These are phyloP conservation scores for Brachypalpus laphriformis DNA, from an alignment of 2,888 invertebrate species.

Conservation along the genomic window DNA sequence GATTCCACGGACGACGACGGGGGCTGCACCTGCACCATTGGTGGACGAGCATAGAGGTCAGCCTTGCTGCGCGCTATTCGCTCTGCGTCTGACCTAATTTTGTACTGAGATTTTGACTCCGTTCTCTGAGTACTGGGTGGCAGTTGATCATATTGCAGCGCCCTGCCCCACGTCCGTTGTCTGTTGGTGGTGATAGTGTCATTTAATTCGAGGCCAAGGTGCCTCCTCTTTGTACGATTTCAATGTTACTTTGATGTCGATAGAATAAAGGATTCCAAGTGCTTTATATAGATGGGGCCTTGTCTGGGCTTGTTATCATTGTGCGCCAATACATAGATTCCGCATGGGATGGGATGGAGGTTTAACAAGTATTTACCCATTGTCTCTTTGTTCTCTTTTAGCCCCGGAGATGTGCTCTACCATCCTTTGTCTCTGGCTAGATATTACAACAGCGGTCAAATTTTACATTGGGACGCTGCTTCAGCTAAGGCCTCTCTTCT, in stretches of 20 bases:
- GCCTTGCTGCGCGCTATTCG: slow-evolving; percentile 26
- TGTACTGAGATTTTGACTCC: slow-evolving; percentile 22
- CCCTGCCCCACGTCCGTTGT: neutral
- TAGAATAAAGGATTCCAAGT: slow-evolving; percentile 6
- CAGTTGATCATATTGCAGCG: slow-evolving; percentile 25
- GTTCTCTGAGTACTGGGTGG: neutral
- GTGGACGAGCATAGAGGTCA: neutral
- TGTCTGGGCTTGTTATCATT: too few species aligned
- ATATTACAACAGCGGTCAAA: too few species aligned
- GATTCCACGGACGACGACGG: neutral
- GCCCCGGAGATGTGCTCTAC: too few species aligned
- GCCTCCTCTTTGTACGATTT: slow-evolving; percentile 14
- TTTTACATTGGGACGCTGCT: too few species aligned
- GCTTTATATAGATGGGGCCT: too few species aligned
- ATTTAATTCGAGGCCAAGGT: slow-evolving; percentile 2
- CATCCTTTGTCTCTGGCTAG: too few species aligned
- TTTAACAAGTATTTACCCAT: too few species aligned
- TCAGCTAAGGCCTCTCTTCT: too few species aligned
- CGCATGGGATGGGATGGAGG: too few species aligned
- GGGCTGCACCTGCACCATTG: neutral
- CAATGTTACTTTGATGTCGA: neutral
- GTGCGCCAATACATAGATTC: too few species aligned
- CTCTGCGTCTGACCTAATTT: slow-evolving; percentile 57
- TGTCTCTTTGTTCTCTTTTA: too few species aligned
- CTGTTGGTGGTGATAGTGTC: neutral